Evolutionary conservation across 1,140 invertebrate genomes (phyloP).

Genomic region (Drosophila pachea): DNA sequence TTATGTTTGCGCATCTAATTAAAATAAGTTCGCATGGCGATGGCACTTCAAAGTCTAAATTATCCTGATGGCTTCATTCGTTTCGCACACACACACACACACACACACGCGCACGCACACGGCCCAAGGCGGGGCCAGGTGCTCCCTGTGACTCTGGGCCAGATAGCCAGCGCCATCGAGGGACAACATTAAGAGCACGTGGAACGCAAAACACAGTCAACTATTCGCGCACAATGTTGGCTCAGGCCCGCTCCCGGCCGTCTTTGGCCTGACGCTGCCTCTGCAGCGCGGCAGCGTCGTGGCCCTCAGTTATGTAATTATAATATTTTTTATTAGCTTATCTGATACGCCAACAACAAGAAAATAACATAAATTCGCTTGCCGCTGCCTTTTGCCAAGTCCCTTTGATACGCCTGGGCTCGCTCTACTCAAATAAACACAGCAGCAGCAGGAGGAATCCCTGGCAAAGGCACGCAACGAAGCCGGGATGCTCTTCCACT

Average conservation of each 20-base stretch:
- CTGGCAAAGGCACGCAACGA: not conserved
- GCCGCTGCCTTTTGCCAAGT: conserved; percentile 28
- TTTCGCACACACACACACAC: conserved; percentile 37
- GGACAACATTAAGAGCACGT: conserved; percentile 49
- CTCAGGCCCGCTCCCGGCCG: not conserved
- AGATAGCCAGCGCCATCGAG: conserved; percentile 27
- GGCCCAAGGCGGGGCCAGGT: conserved; percentile 10
- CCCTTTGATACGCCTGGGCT: conserved; percentile 52
- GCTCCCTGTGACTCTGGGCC: not conserved
- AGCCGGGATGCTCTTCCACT: too few species aligned
- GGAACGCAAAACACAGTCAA: conserved; percentile 35
- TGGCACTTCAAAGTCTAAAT: conserved; percentile 77
- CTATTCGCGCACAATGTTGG: conserved; percentile 28
- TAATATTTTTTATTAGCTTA: conserved; percentile 79
- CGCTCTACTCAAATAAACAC: conserved; percentile 35
- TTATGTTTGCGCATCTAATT: conserved; percentile 75
- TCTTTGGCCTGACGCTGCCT: too few species aligned
- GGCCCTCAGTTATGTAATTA: conserved; percentile 70
- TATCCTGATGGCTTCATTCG: conserved; percentile 73
- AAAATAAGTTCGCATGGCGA: conserved; percentile 77
- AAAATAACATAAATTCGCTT: conserved; percentile 74
- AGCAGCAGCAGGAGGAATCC: conserved; percentile 4
- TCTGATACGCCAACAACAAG: conserved; percentile 70
- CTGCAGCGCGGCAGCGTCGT: conserved; percentile 3
- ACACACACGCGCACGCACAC: conserved; percentile 21